These are phyloP conservation scores for Stichodactyla mertensii DNA, from an alignment of 64 coral and sea anemone species.

Conservation along the genomic window DNA sequence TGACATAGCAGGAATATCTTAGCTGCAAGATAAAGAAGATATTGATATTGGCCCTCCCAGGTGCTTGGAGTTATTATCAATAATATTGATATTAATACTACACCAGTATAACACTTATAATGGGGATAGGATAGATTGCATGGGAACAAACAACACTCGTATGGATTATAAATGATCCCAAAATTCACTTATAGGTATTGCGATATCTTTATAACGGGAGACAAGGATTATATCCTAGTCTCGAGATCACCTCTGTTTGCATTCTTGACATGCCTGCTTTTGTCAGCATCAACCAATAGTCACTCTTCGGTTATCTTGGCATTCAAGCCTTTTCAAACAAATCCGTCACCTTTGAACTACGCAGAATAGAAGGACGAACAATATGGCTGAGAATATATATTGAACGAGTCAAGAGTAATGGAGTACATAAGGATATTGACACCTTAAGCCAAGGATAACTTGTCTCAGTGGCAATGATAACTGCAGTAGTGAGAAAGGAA, in stretches of 20 bases:
- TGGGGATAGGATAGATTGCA: not conserved
- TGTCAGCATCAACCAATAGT: not conserved
- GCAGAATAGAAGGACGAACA: slow-evolving; percentile 3
- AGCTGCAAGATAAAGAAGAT: not conserved
- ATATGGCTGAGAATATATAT: not conserved
- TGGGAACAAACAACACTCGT: not conserved
- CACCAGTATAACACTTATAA: not conserved
- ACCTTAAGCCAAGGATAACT: not conserved
- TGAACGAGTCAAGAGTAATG: not conserved
- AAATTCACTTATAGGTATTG: slow-evolving; percentile 1
- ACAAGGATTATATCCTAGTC: not conserved
- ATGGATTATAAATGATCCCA: not conserved
- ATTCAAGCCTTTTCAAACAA: slow-evolving; percentile 18
- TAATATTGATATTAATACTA: not conserved
- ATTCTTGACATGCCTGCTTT: slow-evolving; percentile 4
- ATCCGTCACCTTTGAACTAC: slow-evolving; percentile 11
- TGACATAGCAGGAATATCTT: not conserved
- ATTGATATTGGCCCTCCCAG: not conserved
- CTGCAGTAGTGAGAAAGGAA: not conserved
- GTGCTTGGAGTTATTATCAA: not conserved
- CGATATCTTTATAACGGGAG: not conserved
- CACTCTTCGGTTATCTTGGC: not conserved
- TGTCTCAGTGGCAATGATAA: slow-evolving; percentile 21
- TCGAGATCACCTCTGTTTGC: not conserved
- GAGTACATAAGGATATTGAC: not conserved